Base-by-base conservation (phyloP, 1,140 invertebrate genomes). In the Hyles vespertilio region DNA sequence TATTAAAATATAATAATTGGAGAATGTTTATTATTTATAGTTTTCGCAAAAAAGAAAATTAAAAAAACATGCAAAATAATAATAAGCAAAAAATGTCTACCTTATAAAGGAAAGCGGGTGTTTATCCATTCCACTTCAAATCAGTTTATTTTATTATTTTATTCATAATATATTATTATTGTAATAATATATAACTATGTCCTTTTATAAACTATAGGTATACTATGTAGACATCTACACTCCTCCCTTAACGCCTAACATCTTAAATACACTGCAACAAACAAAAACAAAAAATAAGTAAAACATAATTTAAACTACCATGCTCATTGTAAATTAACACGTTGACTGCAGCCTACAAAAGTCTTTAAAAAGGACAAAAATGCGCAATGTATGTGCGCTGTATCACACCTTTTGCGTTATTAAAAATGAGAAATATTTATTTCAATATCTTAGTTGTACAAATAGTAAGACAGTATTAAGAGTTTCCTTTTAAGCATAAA, bases 221-320 rank as follows among this genome's bases (percentile, higher is more conserved):
- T 86, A 74, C 83, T 88, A 88, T 77, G 85, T 79, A 78, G 85
- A 85, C 85, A 84, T 84, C 81, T 88, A 88, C 79, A 85, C 83
- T 84, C 75, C 79, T 69, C 71, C 67, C 76, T 83, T 86, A 81
- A 76, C 77, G 72, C 78, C 74, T 84, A 84, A 85, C 74, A 84
- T 85, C 79, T 86, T 88, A 88, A 88, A 88, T 88, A 88, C 83
- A 86, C 85, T 88, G 85, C 70, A 88, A 88, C 83, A 88, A 88
- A 87, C 57, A 70, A 76, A 78, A 81, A 77, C 58, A 68, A 76
- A 72, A 69, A 60, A 57, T 59, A 68, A 67, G 63, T 50, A 56
- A 66, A 72, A 67, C 53, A 61, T 63, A 59, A 56, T 11, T 54
- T 57, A 61, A 54, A 56, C 45, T 34, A 54, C 43, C 32, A 66